Evolutionary conservation across 2,797 vertebrate species (phyloP), one percentile per base, ranked within the genome.

Genomic region (Phrynocephalus guinanensis): DNA sequence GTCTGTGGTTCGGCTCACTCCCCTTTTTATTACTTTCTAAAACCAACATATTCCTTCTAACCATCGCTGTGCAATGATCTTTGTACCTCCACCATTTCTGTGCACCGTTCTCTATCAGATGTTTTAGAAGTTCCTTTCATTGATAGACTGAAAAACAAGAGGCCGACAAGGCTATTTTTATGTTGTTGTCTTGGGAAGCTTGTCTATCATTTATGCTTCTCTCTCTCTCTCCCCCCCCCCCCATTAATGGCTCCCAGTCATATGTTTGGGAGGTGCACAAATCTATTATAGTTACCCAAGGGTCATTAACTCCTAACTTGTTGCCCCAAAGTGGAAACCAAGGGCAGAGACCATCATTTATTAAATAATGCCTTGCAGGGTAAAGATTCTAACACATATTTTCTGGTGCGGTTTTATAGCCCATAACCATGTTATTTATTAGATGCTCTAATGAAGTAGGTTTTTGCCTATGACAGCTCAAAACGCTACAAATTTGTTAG

Each of bases 141-240:
- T 95, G 95, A 93, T 92, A 56, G 52, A 56, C 13, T 56, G 90
- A 94, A 94, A 94, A 95, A 92, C 87, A 94, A 90, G 63, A 94
- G 91, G 86, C 90, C 93, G 86, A 92, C 90, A 93, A 89, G 52
- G 73, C 75, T 95, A 92, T 91, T 95, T 93, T 7, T 94, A 85
- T 91, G 92, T 94, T 94, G 93, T 94, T 95, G 90, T 79, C 50
- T 93, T 88, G 89, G 89, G 84, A 94, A 95, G 85, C 93, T 90
- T 88, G 95, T 91, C 60, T 24, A 71, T 93, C 95, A 94, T 92
- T 88, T 95, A 95, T 93, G 89, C 90, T 92, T 88, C 92, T 94
- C 95, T 95, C 91, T 6, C 50, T 3, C 50, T 10, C 52, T n/a
- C n/a, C n/a, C n/a, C n/a, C 8, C 52, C 52, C 52, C 52, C 1